A percentile compares a stretch with the other conserved stretches of the same genome.
phyloP scores from a whole-genome alignment of 1,140 invertebrate genomes.

The Trichomalopsis sarcophagae region DNA sequence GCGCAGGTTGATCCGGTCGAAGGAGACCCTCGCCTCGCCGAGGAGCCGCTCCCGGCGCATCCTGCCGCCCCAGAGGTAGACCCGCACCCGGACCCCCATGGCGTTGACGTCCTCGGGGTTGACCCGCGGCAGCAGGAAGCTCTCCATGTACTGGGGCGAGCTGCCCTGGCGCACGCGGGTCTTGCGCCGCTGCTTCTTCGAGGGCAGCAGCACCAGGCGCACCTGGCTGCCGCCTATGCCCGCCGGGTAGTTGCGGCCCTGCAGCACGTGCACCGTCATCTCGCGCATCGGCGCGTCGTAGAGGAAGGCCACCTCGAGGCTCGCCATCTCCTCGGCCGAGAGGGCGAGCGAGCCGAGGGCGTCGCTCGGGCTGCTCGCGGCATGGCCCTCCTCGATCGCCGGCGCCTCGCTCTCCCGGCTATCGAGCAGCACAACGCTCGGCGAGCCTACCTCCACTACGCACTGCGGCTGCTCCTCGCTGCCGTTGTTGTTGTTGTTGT shows the following conservation, averaged over 20 bases:
- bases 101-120: constrained; percentile 95
- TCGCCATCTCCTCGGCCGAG: constrained; percentile 78
- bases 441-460: constrained; percentile 70
- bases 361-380: constrained; percentile 60
- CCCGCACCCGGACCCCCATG: constrained; percentile 91
- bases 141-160: constrained; percentile 94
- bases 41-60: constrained; percentile 93
- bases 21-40: constrained; percentile 92
- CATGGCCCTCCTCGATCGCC: constrained; percentile 65
- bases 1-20: constrained; percentile 91
- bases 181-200: constrained; percentile 95
- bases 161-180: constrained; percentile 92
- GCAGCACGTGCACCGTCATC: constrained; percentile 91
- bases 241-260: constrained; percentile 87
- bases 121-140: constrained; percentile 91
- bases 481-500: constrained; percentile 57
- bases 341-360: constrained; percentile 66
- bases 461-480: constrained; percentile 68
- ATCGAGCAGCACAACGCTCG: constrained; percentile 67
- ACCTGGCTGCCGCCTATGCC: constrained; percentile 88
- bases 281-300: constrained; percentile 92
- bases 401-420: constrained; percentile 67
- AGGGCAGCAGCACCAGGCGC: constrained; percentile 88
- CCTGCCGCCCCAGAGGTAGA: constrained; percentile 84
- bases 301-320: constrained; percentile 89